Conservation (phyloP, 2,888 invertebrate genomes). For the Euzophera pinguis region DNA sequence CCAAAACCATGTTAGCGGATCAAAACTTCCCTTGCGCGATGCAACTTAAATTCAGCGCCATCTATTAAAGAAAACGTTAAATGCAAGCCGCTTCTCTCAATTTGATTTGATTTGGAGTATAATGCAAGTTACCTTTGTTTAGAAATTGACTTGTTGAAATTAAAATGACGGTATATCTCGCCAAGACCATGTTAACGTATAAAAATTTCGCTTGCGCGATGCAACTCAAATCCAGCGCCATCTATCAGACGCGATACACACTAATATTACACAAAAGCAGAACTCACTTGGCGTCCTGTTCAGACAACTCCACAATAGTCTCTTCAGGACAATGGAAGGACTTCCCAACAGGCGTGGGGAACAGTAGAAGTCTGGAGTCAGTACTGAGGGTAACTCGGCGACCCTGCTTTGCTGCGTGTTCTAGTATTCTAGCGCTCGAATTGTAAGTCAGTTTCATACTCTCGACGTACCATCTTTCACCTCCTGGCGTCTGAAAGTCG, state of each 20-base stretch:
- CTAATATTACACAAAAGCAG: background rate
- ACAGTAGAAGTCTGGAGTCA: constrained; percentile 82
- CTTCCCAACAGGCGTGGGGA: constrained; percentile 92
- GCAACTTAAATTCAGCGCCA: too few species aligned
- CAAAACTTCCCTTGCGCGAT: too few species aligned
- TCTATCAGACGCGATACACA: too few species aligned
- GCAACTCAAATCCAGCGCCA: too few species aligned
- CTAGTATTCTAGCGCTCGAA: constrained; percentile 79
- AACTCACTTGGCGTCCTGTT: constrained; percentile 67
- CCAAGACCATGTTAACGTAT: too few species aligned
- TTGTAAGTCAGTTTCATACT: constrained; percentile 88
- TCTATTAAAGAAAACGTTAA: background rate
- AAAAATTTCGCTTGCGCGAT: too few species aligned
- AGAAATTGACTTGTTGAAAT: too few species aligned
- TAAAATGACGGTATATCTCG: too few species aligned
- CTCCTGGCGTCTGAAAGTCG: constrained; percentile 87
- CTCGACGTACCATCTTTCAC: constrained; percentile 93
- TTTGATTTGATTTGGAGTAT: background rate
- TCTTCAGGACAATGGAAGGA: constrained; percentile 88
- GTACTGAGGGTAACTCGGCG: constrained; percentile 77
- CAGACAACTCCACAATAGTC: constrained; percentile 82
- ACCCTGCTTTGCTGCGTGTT: constrained; percentile 80
- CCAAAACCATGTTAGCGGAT: too few species aligned
- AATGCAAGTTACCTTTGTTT: too few species aligned
- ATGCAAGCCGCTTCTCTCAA: background rate